Percentiles rank a stretch among this genome's conserved stretches.
Evolutionary conservation across 1,140 invertebrate species (phyloP).

Genomic region (Drosophila grimshawi): DNA sequence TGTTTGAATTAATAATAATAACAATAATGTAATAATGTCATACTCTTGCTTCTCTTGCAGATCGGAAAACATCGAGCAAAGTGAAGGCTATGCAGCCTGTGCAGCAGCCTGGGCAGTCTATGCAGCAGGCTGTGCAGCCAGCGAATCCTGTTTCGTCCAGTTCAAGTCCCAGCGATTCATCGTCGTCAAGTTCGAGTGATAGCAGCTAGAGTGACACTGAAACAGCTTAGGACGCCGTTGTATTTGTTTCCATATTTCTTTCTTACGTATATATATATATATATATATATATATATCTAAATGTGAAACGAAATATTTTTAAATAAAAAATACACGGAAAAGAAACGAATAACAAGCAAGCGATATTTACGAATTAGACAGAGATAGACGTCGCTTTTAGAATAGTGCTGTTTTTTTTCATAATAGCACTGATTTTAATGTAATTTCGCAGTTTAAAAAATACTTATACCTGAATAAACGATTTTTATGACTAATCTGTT

Average conservation of each 20-base stretch:
- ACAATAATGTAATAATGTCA: too few relatives aligned
- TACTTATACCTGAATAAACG: too few relatives aligned
- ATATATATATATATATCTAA: slow-evolving; percentile 36
- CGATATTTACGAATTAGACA: slow-evolving; percentile 2
- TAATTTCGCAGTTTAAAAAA: too few relatives aligned
- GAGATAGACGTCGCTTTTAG: slow-evolving; percentile 20
- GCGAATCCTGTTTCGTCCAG: slow-evolving; percentile 90
- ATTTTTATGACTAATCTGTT: too few relatives aligned
- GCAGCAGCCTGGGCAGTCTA: too few relatives aligned
- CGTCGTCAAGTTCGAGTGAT: slow-evolving; percentile 90
- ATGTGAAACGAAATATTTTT: slow-evolving; percentile 24
- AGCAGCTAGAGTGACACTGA: slow-evolving; percentile 94
- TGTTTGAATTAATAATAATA: too few relatives aligned
- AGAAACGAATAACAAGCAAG: background rate
- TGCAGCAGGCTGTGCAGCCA: slow-evolving; percentile 86
- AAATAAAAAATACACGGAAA: slow-evolving; percentile 19
- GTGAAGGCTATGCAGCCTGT: slow-evolving; percentile 85
- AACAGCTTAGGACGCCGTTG: slow-evolving; percentile 91
- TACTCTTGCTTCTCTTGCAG: slow-evolving; percentile 76
- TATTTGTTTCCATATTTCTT: slow-evolving; percentile 74
- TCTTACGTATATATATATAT: slow-evolving; percentile 51
- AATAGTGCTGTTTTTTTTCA: slow-evolving; percentile 42
- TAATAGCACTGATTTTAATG: too few relatives aligned
- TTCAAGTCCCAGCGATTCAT: slow-evolving; percentile 90
- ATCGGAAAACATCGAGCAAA: slow-evolving; percentile 85